Evolutionary conservation across 2,113 vertebrate species (phyloP).

Genomic region (Pongo abelii): DNA sequence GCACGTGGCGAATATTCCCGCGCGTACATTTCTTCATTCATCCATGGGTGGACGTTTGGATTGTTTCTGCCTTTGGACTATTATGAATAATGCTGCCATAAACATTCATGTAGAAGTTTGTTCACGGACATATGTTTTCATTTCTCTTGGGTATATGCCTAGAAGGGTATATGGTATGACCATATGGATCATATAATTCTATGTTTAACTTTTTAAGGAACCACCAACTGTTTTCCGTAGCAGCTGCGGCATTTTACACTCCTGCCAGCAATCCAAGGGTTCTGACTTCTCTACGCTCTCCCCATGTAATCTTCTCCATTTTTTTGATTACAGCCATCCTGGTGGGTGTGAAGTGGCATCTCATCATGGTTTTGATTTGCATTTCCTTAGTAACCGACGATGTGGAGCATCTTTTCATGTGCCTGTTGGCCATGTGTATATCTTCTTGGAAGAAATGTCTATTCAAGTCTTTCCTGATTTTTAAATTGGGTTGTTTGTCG

Average conservation of each 20-base stretch:
- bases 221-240: neutral
- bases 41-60: neutral
- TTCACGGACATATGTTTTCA: neutral
- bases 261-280: neutral
- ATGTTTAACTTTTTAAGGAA: neutral
- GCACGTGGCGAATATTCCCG: neutral
- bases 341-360: neutral
- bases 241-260: neutral
- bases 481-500: neutral
- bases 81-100: neutral
- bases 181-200: neutral
- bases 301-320: neutral
- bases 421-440: neutral
- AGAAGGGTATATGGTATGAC: neutral
- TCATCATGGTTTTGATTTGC: neutral
- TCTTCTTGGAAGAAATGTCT: neutral
- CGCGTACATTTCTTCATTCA: neutral
- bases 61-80: neutral
- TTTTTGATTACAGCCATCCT: neutral
- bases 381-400: neutral
- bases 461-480: neutral
- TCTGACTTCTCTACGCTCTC: neutral
- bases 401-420: neutral
- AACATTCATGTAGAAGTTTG: neutral
- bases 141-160: neutral